Conservation (phyloP, 2,797 vertebrate species). For the Rhodeus uyekii region DNA sequence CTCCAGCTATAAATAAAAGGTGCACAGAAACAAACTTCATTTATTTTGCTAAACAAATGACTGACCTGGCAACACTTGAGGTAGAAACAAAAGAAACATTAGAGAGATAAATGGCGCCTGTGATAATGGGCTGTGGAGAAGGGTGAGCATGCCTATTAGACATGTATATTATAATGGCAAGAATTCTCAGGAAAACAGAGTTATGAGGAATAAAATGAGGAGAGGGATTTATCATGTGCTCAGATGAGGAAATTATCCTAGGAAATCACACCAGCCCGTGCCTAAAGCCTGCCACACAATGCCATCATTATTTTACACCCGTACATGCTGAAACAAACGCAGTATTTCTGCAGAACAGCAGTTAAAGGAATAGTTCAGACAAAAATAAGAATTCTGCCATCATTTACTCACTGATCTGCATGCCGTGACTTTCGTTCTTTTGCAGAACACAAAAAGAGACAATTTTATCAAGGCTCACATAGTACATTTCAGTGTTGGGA, state of each 20-base stretch:
- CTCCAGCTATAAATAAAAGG: slow-evolving; percentile 62
- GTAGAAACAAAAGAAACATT: slow-evolving; percentile 44
- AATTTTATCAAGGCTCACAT: not conserved
- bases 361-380: not conserved
- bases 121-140: slow-evolving; percentile 37
- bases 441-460: not conserved
- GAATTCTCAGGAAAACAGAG: slow-evolving; percentile 32
- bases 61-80: slow-evolving; percentile 52
- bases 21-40: slow-evolving; percentile 54
- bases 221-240: slow-evolving; percentile 26
- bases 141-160: slow-evolving; percentile 37
- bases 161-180: slow-evolving; percentile 37
- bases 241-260: slow-evolving; percentile 32
- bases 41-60: slow-evolving; percentile 59
- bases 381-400: not conserved
- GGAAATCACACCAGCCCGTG: not conserved
- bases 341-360: not conserved
- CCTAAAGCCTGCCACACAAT: not conserved
- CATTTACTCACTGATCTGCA: not conserved
- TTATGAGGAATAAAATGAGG: slow-evolving; percentile 24
- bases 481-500: not conserved
- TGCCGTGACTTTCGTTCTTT: not conserved
- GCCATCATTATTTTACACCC: not conserved
- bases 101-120: slow-evolving; percentile 32
- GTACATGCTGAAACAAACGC: slow-evolving; percentile 8